Evolutionary conservation across 1,140 invertebrate genomes (phyloP), one percentile per base, ranked within the genome.

Genomic region (Bombus fervidus): DNA sequence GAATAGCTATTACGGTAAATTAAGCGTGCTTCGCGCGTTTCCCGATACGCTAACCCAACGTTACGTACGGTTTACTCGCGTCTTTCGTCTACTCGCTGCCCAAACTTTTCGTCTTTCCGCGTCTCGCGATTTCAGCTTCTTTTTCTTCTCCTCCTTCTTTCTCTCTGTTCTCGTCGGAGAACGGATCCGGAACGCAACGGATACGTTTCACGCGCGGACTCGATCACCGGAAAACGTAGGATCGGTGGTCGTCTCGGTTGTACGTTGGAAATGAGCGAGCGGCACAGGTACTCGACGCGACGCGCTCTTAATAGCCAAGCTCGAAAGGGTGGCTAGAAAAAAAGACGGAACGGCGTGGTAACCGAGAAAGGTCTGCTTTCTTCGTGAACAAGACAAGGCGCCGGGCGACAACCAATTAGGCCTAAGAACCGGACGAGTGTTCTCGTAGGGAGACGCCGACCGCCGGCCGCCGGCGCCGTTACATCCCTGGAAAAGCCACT

Each of bases 351-450:
- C 68, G 82, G 73, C 72, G 78, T 79, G 80, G 87, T 87, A 91
- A 84, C 83, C 75, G 78, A 90, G 85, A 90, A 88, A 81, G 85
- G 89, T 85, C 91, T 77, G 86, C 89, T 87, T 86, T 91, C 91
- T 91, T 91, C 90, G 85, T 69, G 84, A 91, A 86, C 90, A 84
- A 92, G 87, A 93, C 89, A 91, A 93, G 93, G 93, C 91, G 93
- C 90, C 92, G 87, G 92, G 93, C 94, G 94, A 94, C 94, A 94
- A 95, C 94, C 95, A 95, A 95, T 95, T 95, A 95, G 94, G 93
- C 90, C 93, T 94, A 94, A 95, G 94, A 95, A 94, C 90, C 90
- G 90, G 91, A 89, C 92, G 90, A 92, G 89, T 76, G 91, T 91
- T 87, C 91, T 94, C 89, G 91, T 85, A 92, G 93, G 88, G 83